Evolutionary conservation across 2,888 invertebrate genomes (phyloP).

Genomic region (Dendrolimus pini): DNA sequence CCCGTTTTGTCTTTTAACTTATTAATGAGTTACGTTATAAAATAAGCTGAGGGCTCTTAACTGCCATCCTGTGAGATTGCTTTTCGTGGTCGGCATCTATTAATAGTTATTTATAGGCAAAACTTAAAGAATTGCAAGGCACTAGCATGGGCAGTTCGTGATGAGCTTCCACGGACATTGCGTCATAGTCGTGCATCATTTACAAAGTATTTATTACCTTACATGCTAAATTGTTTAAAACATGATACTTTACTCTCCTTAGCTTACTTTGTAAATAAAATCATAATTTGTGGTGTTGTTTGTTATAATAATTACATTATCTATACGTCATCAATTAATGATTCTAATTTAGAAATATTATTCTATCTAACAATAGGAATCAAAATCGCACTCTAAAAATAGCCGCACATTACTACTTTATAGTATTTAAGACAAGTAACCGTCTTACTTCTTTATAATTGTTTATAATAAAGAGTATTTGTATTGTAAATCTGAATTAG

Average conservation of each 20-base stretch:
- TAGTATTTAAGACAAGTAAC: too few relatives aligned
- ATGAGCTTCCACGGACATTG: conserved; percentile 39
- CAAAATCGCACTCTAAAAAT: too few relatives aligned
- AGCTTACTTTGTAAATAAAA: too few relatives aligned
- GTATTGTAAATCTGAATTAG: too few relatives aligned
- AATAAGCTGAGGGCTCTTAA: conserved; percentile 64
- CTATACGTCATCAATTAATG: too few relatives aligned
- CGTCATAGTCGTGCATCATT: conserved; percentile 44
- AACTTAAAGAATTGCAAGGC: conserved; percentile 47
- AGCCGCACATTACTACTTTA: too few relatives aligned
- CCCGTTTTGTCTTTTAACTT: conserved; percentile 24
- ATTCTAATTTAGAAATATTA: too few relatives aligned
- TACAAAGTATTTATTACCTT: conserved; percentile 23
- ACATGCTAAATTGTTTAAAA: conserved; percentile 8
- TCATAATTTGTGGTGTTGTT: too few relatives aligned
- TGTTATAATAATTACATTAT: too few relatives aligned
- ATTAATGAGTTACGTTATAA: conserved; percentile 70
- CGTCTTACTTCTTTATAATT: too few relatives aligned
- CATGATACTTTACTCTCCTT: background rate
- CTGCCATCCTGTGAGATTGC: conserved; percentile 67
- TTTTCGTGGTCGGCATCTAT: conserved; percentile 67
- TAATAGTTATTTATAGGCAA: conserved; percentile 67
- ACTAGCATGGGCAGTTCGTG: conserved; percentile 31
- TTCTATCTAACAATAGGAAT: too few relatives aligned
- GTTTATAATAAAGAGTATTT: too few relatives aligned